Evolutionary conservation across 2,113 vertebrate genomes (phyloP).

Genomic region (Halcyon malimbica): DNA sequence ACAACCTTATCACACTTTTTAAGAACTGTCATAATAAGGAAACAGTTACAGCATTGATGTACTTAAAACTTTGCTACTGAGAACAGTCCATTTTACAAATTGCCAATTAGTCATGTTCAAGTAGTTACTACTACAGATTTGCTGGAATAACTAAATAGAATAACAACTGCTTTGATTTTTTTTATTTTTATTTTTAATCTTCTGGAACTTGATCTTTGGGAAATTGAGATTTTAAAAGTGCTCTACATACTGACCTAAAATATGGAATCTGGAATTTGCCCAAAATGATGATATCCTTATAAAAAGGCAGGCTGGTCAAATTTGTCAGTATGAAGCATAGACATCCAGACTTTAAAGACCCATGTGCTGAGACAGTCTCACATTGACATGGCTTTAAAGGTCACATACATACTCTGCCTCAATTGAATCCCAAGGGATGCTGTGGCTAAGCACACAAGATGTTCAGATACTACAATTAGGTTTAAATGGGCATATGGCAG

Average conservation of each 20-base stretch:
- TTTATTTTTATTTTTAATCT: conserved; percentile 33
- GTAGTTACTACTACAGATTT: background rate
- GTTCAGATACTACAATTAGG: conserved; percentile 64
- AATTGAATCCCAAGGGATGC: conserved; percentile 32
- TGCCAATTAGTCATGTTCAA: conserved; percentile 17
- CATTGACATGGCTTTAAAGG: conserved; percentile 55
- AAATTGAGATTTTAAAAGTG: conserved; percentile 30
- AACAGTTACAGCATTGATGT: background rate
- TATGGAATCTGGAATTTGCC: conserved; percentile 20
- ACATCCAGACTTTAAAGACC: conserved; percentile 29
- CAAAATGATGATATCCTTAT: conserved; percentile 8
- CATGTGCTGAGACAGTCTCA: conserved; percentile 34
- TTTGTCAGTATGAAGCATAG: conserved; percentile 33
- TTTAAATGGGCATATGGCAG: conserved; percentile 67
- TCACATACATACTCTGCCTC: conserved; percentile 34
- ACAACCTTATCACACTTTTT: conserved; percentile 33
- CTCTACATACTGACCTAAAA: background rate
- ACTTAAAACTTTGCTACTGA: conserved; percentile 36
- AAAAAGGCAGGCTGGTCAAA: conserved; percentile 38
- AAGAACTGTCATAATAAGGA: conserved; percentile 59
- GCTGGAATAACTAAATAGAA: background rate
- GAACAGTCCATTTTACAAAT: conserved; percentile 34
- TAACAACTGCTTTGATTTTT: background rate
- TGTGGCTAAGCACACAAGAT: conserved; percentile 61
- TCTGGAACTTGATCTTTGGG: conserved; percentile 8